These are phyloP conservation scores for Limnephilus lunatus DNA, from an alignment of 2,888 invertebrate genomes.

Conservation along the genomic window DNA sequence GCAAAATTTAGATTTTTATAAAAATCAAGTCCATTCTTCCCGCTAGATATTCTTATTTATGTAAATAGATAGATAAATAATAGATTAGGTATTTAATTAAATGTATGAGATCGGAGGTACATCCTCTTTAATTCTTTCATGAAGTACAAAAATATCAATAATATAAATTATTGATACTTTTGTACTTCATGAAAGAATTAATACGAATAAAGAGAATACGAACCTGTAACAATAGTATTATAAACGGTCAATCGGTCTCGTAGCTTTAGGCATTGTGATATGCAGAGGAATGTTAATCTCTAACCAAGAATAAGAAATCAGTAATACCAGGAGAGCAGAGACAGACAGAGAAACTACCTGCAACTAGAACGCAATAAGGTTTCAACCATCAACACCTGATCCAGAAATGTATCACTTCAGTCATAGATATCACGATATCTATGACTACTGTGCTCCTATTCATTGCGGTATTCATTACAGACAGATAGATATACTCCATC, in stretches of 20 bases:
- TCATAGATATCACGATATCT: no score
- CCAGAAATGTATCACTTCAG: not conserved
- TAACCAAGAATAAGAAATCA: not conserved
- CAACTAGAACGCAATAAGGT: not conserved
- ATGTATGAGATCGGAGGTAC: no score
- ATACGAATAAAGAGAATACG: no score
- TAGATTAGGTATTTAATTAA: no score
- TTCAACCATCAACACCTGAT: slow-evolving; percentile 10
- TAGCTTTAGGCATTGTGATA: not conserved
- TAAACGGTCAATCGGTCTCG: not conserved
- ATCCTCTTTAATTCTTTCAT: no score
- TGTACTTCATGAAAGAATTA: no score
- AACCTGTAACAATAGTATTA: not conserved
- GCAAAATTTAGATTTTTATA: no score
- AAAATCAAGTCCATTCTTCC: no score
- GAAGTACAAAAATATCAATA: no score
- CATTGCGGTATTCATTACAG: not conserved
- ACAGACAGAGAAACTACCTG: not conserved
- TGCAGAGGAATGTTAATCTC: slow-evolving; percentile 10
- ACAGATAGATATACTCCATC: not conserved
- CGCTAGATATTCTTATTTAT: no score
- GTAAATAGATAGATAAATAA: no score
- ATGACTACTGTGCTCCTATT: not conserved
- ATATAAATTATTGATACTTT: no score
- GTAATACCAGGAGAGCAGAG: not conserved